phyloP scores from a whole-genome alignment of 1,140 invertebrate species.

The Caerostris darwini region DNA sequence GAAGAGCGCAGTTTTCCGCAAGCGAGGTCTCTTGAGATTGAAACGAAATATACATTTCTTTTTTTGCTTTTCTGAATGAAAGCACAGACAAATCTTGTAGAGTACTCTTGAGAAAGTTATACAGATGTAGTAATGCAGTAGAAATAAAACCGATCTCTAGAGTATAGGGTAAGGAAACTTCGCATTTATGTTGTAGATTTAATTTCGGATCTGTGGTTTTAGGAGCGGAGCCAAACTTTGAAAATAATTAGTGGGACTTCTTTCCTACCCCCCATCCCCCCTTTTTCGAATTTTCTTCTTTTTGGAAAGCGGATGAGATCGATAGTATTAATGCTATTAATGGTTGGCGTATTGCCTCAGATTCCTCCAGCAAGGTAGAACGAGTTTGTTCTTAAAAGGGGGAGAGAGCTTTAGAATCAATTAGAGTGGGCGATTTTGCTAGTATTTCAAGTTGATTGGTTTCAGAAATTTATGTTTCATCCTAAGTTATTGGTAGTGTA shows the following conservation, averaged over 20 bases:
- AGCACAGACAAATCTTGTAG: conserved; percentile 1
- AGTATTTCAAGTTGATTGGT: not conserved
- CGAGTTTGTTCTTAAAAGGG: not conserved
- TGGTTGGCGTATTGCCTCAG: conserved; percentile 8
- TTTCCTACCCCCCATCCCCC: not conserved
- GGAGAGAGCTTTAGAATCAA: not conserved
- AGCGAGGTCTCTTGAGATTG: conserved; percentile 6
- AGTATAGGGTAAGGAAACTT: conserved; percentile 13
- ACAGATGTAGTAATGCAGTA: not conserved
- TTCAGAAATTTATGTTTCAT: not conserved
- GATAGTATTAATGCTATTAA: conserved; percentile 38
- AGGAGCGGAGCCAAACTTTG: conserved; percentile 29
- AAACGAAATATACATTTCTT: not conserved
- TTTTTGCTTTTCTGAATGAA: not conserved
- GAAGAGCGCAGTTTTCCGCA: not conserved
- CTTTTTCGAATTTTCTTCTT: not conserved
- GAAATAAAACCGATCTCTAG: conserved; percentile 48
- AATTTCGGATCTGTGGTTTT: conserved; percentile 45
- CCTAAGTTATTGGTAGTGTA: no score
- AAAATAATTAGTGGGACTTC: conserved; percentile 8
- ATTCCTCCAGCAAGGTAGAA: not conserved
- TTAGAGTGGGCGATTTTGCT: not conserved
- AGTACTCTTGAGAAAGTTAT: conserved; percentile 5
- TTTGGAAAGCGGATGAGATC: not conserved
- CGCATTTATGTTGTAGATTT: conserved; percentile 41